Percentiles rank a stretch among this genome's conserved stretches.
These are phyloP conservation scores for Netelia virgata DNA, from an alignment of 2,888 invertebrate genomes.

Conservation along the genomic window DNA sequence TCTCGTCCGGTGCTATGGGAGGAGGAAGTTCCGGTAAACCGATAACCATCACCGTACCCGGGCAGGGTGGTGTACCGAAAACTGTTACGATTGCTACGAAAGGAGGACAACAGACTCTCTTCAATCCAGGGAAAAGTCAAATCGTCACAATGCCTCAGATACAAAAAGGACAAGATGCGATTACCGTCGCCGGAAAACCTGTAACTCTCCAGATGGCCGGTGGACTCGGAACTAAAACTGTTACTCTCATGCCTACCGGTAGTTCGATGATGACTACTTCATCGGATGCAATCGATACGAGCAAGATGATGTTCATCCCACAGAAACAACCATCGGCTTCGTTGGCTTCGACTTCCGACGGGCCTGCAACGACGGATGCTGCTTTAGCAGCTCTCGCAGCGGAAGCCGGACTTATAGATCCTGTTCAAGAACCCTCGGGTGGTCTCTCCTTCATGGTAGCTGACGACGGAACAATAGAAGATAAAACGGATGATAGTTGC, in stretches of 20 bases:
- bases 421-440: slow-evolving; percentile 83
- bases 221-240: slow-evolving; percentile 87
- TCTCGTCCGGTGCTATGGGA: slow-evolving; percentile 86
- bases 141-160: slow-evolving; percentile 83
- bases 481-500: slow-evolving; percentile 82
- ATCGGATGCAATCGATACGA: slow-evolving; percentile 79
- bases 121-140: slow-evolving; percentile 82
- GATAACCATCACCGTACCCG: slow-evolving; percentile 89
- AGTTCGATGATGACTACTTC: slow-evolving; percentile 81
- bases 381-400: slow-evolving; percentile 88
- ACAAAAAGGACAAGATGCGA: slow-evolving; percentile 86
- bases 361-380: slow-evolving; percentile 88
- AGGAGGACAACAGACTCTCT: slow-evolving; percentile 83
- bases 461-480: slow-evolving; percentile 77
- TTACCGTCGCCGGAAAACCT: slow-evolving; percentile 90
- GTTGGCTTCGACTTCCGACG: slow-evolving; percentile 86
- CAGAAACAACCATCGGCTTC: slow-evolving; percentile 87
- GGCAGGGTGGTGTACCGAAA: slow-evolving; percentile 86
- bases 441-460: slow-evolving; percentile 83
- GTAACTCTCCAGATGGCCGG: slow-evolving; percentile 90
- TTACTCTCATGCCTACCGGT: slow-evolving; percentile 87
- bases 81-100: slow-evolving; percentile 88
- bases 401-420: slow-evolving; percentile 88
- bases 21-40: slow-evolving; percentile 88
- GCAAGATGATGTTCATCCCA: slow-evolving; percentile 83